phyloP scores from a whole-genome alignment of 2,797 vertebrate species.

The Enteromius paludinosus region DNA sequence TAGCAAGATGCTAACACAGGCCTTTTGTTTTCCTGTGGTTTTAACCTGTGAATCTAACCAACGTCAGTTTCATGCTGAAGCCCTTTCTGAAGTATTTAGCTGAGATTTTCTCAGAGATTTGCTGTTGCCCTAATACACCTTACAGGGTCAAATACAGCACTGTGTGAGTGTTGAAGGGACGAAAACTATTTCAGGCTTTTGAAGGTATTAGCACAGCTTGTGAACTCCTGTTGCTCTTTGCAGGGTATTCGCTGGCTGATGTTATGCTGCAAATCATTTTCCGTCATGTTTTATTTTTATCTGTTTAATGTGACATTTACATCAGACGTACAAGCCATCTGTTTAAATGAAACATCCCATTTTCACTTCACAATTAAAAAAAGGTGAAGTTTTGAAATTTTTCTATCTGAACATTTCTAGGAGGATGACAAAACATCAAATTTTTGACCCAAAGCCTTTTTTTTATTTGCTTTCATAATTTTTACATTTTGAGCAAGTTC shows the following conservation, averaged over 20 bases:
- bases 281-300: background rate
- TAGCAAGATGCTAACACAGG: slow-evolving; percentile 55
- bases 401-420: background rate
- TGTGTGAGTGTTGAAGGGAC: slow-evolving; percentile 39
- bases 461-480: background rate
- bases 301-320: background rate
- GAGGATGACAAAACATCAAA: background rate
- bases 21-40: slow-evolving; percentile 67
- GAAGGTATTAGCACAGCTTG: slow-evolving; percentile 34
- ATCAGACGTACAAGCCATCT: background rate
- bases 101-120: slow-evolving; percentile 39
- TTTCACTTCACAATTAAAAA: background rate
- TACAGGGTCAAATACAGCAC: slow-evolving; percentile 32
- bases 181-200: slow-evolving; percentile 31
- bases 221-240: slow-evolving; percentile 11
- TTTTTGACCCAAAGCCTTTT: background rate
- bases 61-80: slow-evolving; percentile 18
- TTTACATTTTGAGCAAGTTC: background rate
- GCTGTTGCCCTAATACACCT: slow-evolving; percentile 29
- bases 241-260: background rate
- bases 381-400: background rate
- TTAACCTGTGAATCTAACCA: slow-evolving; percentile 16
- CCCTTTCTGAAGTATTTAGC: slow-evolving; percentile 22
- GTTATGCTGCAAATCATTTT: background rate
- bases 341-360: background rate